A percentile compares a stretch with the other conserved stretches of the same genome.
phyloP scores from a whole-genome alignment of 2,113 vertebrate genomes.

The Megaleporinus macrocephalus region DNA sequence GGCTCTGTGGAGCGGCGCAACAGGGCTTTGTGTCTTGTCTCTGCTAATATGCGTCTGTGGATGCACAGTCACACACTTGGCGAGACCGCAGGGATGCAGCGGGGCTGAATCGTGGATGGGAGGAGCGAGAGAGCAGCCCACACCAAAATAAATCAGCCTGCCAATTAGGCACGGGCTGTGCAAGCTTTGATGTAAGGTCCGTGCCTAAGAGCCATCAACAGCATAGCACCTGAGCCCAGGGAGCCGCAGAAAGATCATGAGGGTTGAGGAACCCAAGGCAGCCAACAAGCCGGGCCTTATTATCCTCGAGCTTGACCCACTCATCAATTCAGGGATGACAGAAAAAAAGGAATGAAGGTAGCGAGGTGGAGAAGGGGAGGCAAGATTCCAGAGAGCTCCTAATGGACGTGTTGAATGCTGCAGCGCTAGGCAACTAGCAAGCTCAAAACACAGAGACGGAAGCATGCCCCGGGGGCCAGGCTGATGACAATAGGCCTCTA shows the following conservation, averaged over 20 bases:
- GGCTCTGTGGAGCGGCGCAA: slow-evolving; percentile 4
- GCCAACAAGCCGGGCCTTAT: slow-evolving; percentile 49
- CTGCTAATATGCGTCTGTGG: slow-evolving; percentile 27
- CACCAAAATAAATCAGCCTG: slow-evolving; percentile 50
- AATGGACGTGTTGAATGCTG: slow-evolving; percentile 71
- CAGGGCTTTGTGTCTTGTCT: slow-evolving; percentile 22
- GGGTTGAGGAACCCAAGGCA: neutral
- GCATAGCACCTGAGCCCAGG: slow-evolving; percentile 38
- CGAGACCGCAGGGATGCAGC: neutral
- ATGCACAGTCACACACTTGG: slow-evolving; percentile 50
- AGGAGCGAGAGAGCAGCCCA: slow-evolving; percentile 13
- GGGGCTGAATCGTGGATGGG: neutral
- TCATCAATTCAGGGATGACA: slow-evolving; percentile 64
- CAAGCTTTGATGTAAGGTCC: slow-evolving; percentile 49
- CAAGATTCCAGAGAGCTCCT: slow-evolving; percentile 67
- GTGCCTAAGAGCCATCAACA: slow-evolving; percentile 38
- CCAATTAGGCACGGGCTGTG: slow-evolving; percentile 51
- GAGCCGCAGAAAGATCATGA: slow-evolving; percentile 34
- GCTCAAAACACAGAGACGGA: slow-evolving; percentile 66
- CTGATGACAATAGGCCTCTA: slow-evolving; percentile 60
- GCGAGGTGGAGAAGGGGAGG: slow-evolving; percentile 55
- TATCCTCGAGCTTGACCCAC: slow-evolving; percentile 54
- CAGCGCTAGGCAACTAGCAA: slow-evolving; percentile 77
- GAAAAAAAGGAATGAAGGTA: slow-evolving; percentile 61
- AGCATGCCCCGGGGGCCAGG: slow-evolving; percentile 60